These are phyloP conservation scores for Notiomystis cincta DNA, from an alignment of 2,113 vertebrate genomes.

Conservation along the genomic window DNA sequence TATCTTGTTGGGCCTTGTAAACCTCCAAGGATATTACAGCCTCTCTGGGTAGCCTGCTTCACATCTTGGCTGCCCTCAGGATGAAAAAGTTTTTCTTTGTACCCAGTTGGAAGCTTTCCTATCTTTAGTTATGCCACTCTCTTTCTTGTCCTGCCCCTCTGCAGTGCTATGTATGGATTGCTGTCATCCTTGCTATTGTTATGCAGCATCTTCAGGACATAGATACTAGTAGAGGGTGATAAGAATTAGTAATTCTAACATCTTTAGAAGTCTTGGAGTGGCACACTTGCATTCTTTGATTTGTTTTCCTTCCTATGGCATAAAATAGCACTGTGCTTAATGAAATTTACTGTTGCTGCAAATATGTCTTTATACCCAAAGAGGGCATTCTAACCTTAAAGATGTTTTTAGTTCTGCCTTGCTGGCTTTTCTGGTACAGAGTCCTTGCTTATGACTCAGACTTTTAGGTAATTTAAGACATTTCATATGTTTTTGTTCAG, in stretches of 20 bases:
- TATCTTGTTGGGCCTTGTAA: neutral
- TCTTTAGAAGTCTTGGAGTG: neutral
- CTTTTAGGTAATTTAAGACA: constrained; percentile 16
- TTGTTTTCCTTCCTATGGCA: neutral
- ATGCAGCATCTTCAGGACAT: neutral
- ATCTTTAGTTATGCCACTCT: neutral
- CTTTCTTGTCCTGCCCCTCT: neutral
- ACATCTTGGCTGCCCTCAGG: neutral
- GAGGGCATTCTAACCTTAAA: constrained; percentile 73
- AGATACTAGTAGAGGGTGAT: neutral
- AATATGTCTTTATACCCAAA: constrained; percentile 59
- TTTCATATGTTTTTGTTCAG: neutral
- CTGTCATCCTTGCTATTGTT: neutral
- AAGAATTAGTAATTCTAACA: neutral
- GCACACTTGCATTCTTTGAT: neutral
- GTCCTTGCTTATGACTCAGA: neutral
- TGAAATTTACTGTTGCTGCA: constrained; percentile 5
- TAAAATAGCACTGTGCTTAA: neutral
- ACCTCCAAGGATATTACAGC: neutral
- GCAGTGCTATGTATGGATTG: neutral
- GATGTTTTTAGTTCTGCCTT: neutral
- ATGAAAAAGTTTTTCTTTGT: neutral
- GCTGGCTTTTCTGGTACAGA: neutral
- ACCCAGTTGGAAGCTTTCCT: neutral
- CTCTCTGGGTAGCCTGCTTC: neutral